Conservation (phyloP, 2,888 invertebrate genomes). For the Drosophila paracracens region DNA sequence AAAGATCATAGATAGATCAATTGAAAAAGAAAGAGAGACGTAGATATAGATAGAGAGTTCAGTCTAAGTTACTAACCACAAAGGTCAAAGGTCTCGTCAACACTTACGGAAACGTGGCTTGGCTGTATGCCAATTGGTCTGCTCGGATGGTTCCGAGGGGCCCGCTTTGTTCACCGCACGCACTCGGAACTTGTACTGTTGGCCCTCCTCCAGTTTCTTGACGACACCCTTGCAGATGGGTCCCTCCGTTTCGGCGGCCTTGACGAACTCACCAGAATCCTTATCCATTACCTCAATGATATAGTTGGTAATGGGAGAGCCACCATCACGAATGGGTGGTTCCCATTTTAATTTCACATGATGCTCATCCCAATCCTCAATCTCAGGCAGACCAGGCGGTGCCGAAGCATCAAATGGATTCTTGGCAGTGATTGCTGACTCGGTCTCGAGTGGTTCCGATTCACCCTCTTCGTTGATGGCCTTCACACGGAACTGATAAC, state of each 20-base stretch:
- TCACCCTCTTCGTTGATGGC: constrained; percentile 99
- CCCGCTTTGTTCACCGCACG: constrained; percentile 98
- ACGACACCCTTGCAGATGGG: constrained; percentile 94
- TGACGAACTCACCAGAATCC: constrained; percentile 92
- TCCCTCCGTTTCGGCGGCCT: constrained; percentile 93
- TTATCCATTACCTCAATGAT: constrained; percentile 96
- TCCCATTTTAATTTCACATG: constrained; percentile 96
- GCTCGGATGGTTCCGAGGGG: constrained; percentile 95
- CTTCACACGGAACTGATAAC: constrained; percentile 98
- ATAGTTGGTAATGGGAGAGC: constrained; percentile 97
- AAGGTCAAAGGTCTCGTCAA: neutral
- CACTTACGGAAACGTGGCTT: constrained; percentile 94
- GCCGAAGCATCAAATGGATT: constrained; percentile 97
- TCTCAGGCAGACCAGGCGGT: constrained; percentile 95
- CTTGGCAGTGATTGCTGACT: constrained; percentile 95
- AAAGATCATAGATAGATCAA: neutral
- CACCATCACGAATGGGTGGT: constrained; percentile 94
- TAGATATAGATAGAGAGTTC: no score
- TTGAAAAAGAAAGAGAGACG: neutral
- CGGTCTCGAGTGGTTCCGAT: constrained; percentile 97
- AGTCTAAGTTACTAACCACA: neutral
- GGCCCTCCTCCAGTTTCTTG: constrained; percentile 95
- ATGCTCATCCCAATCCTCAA: constrained; percentile 96
- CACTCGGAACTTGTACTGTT: constrained; percentile 97
- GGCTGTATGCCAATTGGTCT: constrained; percentile 95